Conservation (phyloP, 2,888 invertebrate genomes). For the Clostera curtula region DNA sequence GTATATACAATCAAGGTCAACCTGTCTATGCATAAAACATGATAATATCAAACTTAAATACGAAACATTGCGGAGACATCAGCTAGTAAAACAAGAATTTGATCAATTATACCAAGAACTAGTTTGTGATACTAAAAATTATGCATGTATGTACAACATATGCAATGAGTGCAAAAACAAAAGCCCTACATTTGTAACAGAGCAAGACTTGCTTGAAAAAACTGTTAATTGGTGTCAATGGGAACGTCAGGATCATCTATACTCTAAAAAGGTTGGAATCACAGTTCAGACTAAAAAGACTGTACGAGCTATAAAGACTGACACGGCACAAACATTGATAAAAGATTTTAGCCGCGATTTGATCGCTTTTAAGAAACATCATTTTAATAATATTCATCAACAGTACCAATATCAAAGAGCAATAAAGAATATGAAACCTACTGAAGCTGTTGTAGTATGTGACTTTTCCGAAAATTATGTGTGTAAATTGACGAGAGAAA, state of each 20-base stretch:
- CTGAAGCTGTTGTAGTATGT: slow-evolving; percentile 5
- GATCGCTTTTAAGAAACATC: slow-evolving; percentile 1
- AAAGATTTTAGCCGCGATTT: slow-evolving; percentile 1
- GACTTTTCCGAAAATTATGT: slow-evolving; percentile 15
- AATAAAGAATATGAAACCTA: neutral
- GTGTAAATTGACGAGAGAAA: slow-evolving; percentile 9
- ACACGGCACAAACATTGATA: neutral
- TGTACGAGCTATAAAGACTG: neutral
- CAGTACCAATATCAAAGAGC: slow-evolving; percentile 1
- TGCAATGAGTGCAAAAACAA: slow-evolving; percentile 1
- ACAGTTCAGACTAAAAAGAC: neutral
- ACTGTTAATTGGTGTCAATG: neutral
- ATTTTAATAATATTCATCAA: slow-evolving; percentile 1
- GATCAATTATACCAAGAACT: slow-evolving; percentile 2
- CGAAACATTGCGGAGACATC: slow-evolving; percentile 1
- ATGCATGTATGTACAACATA: slow-evolving; percentile 3
- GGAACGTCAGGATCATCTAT: neutral
- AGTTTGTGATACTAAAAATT: slow-evolving; percentile 3
- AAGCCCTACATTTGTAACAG: neutral
- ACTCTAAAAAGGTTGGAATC: neutral
- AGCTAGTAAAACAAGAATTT: slow-evolving; percentile 1
- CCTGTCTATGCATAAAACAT: slow-evolving; percentile 4
- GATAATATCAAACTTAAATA: slow-evolving; percentile 5
- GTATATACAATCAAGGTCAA: neutral
- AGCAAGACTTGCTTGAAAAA: neutral